A percentile compares a stretch with the other conserved stretches of the same genome.
Evolutionary conservation across 2,797 vertebrate species (phyloP).

Genomic region (Chaetodon trifasciatus): DNA sequence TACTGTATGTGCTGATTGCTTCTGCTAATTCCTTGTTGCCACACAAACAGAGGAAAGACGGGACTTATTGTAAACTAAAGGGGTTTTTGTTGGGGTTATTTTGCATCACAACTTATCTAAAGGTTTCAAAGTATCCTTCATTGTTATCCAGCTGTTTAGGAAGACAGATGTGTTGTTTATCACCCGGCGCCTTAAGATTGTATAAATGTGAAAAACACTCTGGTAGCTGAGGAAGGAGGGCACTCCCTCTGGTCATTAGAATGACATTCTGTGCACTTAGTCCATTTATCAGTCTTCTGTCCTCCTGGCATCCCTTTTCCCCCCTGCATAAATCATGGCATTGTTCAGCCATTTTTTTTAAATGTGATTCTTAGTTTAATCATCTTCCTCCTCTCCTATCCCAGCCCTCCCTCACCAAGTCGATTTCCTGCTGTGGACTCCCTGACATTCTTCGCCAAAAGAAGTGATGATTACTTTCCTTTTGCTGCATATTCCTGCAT

Average conservation of each 20-base stretch:
- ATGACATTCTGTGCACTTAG: constrained; percentile 18
- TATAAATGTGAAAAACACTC: neutral
- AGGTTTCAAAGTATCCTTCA: neutral
- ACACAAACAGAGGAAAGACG: neutral
- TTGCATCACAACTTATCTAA: too few relatives aligned
- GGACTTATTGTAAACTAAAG: too few relatives aligned
- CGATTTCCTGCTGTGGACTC: constrained; percentile 18
- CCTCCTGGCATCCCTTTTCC: neutral
- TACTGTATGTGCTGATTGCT: too few relatives aligned
- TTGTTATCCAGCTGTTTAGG: neutral
- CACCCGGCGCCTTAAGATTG: neutral
- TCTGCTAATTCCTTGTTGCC: too few relatives aligned
- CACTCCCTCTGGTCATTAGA: constrained; percentile 17
- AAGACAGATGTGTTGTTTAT: neutral
- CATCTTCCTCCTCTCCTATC: constrained; percentile 16
- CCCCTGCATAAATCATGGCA: constrained; percentile 19
- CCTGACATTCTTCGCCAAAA: neutral
- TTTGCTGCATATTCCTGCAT: constrained; percentile 12
- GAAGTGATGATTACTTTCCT: constrained; percentile 24
- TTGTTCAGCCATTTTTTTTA: constrained; percentile 17
- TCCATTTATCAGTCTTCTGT: constrained; percentile 21
- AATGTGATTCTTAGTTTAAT: constrained; percentile 32
- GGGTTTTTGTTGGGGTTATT: neutral
- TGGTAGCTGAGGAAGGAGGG: neutral
- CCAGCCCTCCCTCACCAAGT: neutral